Conservation (phyloP, 35 echinoderm and acorn worm species). For the Anneissia japonica region DNA sequence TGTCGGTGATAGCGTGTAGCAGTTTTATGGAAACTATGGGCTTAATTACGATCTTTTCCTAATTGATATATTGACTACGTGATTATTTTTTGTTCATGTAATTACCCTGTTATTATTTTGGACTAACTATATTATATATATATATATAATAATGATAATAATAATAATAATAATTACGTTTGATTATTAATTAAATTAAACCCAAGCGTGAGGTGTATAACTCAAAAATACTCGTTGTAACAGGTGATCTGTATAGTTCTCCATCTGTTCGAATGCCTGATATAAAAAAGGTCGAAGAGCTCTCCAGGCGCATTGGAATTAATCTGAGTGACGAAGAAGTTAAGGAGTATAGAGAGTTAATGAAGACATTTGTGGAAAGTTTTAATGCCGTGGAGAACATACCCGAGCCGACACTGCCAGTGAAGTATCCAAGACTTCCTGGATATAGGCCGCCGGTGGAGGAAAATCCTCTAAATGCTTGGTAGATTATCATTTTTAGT, state of each 20-base stretch:
- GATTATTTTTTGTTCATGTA: too few species aligned
- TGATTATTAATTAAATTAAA: too few species aligned
- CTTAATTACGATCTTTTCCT: too few species aligned
- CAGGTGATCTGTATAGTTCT: background rate
- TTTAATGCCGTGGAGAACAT: conserved; percentile 2
- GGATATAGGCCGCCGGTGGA: conserved; percentile 28
- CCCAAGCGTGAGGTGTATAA: too few species aligned
- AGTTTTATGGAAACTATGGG: too few species aligned
- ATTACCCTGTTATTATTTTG: too few species aligned
- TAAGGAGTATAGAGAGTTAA: background rate
- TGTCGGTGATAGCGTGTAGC: too few species aligned
- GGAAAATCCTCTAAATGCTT: conserved; percentile 36
- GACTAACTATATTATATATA: too few species aligned
- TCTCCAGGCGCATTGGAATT: background rate
- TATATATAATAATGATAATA: too few species aligned
- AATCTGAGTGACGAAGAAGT: background rate
- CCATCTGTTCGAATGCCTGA: background rate
- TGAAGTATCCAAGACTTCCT: conserved; percentile 38
- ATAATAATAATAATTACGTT: too few species aligned
- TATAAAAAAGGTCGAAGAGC: background rate
- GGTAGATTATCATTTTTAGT: conserved; percentile 11
- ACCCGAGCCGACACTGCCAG: conserved; percentile 19
- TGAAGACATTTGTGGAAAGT: background rate
- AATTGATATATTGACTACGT: too few species aligned
- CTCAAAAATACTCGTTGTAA: too few species aligned